phyloP scores from a whole-genome alignment of 2,113 vertebrate species.

The Bubalus kerabau region DNA sequence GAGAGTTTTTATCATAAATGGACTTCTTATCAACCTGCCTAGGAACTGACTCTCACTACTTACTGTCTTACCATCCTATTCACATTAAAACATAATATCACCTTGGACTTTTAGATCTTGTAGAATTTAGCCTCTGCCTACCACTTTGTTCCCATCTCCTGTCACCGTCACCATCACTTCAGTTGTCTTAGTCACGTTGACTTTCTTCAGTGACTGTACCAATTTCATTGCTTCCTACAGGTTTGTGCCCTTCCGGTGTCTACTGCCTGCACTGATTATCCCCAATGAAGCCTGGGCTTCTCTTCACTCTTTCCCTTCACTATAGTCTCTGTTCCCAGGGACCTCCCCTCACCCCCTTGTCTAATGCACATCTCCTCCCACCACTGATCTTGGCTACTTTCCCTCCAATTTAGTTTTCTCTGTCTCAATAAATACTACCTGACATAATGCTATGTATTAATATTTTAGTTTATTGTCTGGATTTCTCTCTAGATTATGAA shows the following conservation, averaged over 20 bases:
- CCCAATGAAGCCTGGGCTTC: not conserved
- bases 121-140: not conserved
- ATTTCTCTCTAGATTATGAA: not conserved
- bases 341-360: rapidly evolving
- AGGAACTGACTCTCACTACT: not conserved
- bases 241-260: not conserved
- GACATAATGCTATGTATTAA: not conserved
- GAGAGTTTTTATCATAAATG: too few species aligned
- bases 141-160: not conserved
- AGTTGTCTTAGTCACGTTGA: not conserved
- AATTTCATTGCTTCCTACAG: not conserved
- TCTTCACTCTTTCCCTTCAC: not conserved
- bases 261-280: not conserved
- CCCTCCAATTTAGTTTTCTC: not conserved
- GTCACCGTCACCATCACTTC: not conserved
- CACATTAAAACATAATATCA: not conserved
- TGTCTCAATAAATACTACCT: not conserved
- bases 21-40: not conserved
- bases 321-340: not conserved
- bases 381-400: not conserved
- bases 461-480: not conserved
- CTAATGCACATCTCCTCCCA: not conserved
- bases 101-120: not conserved
- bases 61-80: not conserved
- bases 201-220: not conserved